Evolutionary conservation across 1,140 invertebrate genomes (phyloP), one percentile per base, ranked within the genome.

Genomic region (Mamestra configurata): DNA sequence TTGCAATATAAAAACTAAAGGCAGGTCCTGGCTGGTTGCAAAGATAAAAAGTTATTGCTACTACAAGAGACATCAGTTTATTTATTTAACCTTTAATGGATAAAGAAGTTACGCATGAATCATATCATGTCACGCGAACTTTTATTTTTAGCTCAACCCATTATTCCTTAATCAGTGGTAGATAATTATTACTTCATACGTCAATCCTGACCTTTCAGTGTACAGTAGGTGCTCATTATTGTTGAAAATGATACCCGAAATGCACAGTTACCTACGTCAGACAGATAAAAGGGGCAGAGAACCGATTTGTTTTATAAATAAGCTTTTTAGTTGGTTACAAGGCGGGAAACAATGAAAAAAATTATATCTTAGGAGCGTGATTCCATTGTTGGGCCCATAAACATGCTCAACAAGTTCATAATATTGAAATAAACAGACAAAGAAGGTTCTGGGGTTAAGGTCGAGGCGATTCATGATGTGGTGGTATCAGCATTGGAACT

Each of bases 161-260:
- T 64, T 64, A 64, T 40, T 64, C 59, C 8, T 64, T 20, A 64
- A 64, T 64, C 59, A 64, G 1, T 20, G 8, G 11, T 40, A 40
- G 31, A 64, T 64, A 64, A 64, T 64, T 20, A 61, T 61, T 61
- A 64, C 59, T 18, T 64, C 59, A 55, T 64, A 64, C 59, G 59
- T 64, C 59, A 64, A 64, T 64, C 59, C 59, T 64, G 59, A 64
- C 59, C 59, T 64, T 64, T 40, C 27, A 20, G n/a, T 64, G 35
- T 7, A 64, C 35, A 15, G 10, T 40, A 20, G 35, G 59, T 20
- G 8, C 59, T 64, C 59, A 64, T 64, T 64, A 61, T n/a, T 64
- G 35, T 37, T 40, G 55, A 64, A 64, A 64, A 64, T 64, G 35
- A 64, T 64, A 64, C n/a, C 59, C 59, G 59, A 64, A 64, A 64